A percentile compares a stretch with the other conserved stretches of the same genome.
Conservation (phyloP, 2,888 invertebrate species). For the Petrophora chlorosata region DNA sequence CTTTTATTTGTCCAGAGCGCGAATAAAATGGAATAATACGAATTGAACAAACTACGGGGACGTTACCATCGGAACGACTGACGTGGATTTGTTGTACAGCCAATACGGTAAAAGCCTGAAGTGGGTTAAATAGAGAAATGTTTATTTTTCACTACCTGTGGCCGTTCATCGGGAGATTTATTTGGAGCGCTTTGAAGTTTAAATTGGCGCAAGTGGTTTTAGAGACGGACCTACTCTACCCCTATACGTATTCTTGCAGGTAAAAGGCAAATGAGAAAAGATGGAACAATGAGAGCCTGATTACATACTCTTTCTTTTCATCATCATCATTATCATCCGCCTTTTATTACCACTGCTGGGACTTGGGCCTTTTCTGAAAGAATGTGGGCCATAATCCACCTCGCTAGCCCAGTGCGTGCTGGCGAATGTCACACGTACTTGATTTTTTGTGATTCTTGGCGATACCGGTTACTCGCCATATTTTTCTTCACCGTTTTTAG, state of each 20-base stretch:
- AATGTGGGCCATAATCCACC: too few species aligned
- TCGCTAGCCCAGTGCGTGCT: too few species aligned
- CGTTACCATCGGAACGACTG: constrained; percentile 37
- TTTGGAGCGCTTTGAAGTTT: constrained; percentile 29
- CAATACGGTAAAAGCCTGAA: constrained; percentile 40
- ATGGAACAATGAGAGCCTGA: too few species aligned
- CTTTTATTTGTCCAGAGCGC: constrained; percentile 46
- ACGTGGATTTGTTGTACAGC: constrained; percentile 41
- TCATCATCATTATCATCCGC: too few species aligned
- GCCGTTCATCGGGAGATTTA: constrained; percentile 26
- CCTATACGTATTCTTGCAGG: constrained; percentile 4
- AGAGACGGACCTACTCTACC: constrained; percentile 3
- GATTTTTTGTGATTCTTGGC: too few species aligned
- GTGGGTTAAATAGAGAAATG: constrained; percentile 41
- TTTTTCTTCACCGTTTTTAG: too few species aligned
- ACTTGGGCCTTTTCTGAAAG: too few species aligned
- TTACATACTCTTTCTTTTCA: too few species aligned
- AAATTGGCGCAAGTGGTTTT: constrained; percentile 24
- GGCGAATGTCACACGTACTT: too few species aligned
- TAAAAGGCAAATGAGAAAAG: constrained; percentile 4
- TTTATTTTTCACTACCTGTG: constrained; percentile 30
- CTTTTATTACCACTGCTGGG: too few species aligned
- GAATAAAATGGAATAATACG: constrained; percentile 47
- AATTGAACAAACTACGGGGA: constrained; percentile 43
- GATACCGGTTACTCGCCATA: too few species aligned